Percentiles rank a stretch among this genome's conserved stretches.
Evolutionary conservation across 2,797 vertebrate species (phyloP).

Genomic region (Melopsittacus undulatus): DNA sequence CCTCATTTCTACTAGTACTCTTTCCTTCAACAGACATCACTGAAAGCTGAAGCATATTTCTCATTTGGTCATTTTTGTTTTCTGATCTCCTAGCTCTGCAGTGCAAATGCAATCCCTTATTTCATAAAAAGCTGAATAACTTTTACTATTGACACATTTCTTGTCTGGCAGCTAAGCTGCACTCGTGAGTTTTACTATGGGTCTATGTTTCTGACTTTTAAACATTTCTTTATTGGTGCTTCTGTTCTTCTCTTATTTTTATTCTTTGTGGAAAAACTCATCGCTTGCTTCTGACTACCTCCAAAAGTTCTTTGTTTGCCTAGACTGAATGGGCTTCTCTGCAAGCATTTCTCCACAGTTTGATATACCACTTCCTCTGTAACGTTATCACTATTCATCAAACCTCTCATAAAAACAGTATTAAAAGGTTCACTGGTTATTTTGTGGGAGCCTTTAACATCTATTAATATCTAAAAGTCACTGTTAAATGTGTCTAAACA

Average conservation of each 20-base stretch:
- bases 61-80: background rate
- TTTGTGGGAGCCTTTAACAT: background rate
- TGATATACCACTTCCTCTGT: background rate
- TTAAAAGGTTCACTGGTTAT: background rate
- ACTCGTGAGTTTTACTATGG: accelerated
- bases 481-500: background rate
- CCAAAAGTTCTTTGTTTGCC: constrained; percentile 1
- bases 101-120: background rate
- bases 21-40: background rate
- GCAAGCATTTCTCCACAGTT: background rate
- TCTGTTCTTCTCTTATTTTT: background rate
- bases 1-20: background rate
- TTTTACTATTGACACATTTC: background rate
- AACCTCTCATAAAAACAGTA: background rate
- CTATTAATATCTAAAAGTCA: background rate
- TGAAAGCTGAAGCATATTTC: background rate
- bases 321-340: background rate
- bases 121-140: background rate
- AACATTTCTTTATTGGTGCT: background rate
- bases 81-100: background rate
- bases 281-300: background rate
- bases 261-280: background rate
- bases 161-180: background rate
- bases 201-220: background rate
- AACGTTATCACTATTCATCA: background rate